These are phyloP conservation scores for Melanotaenia nigrans DNA, from an alignment of 2,797 vertebrate genomes.

Conservation along the genomic window DNA sequence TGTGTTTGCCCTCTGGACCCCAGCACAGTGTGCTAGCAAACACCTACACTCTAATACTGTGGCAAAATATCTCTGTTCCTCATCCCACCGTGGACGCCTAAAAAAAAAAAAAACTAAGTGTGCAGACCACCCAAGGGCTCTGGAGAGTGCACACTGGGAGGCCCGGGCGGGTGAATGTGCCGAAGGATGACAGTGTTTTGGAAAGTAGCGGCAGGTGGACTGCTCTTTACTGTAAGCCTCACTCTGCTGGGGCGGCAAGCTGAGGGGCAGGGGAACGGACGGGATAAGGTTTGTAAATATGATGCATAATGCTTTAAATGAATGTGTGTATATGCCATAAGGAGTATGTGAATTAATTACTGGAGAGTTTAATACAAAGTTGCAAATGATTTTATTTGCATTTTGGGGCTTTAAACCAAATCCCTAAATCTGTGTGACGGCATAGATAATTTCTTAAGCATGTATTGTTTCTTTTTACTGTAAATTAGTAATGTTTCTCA, in stretches of 20 bases:
- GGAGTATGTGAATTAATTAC: no score
- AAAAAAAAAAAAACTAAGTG: conserved; percentile 9
- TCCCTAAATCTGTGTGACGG: background rate
- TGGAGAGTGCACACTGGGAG: conserved; percentile 29
- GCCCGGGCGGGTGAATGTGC: conserved; percentile 33
- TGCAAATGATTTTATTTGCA: background rate
- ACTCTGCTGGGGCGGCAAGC: conserved; percentile 39
- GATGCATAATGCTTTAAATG: background rate
- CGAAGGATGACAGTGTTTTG: conserved; percentile 63
- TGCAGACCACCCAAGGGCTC: conserved; percentile 30
- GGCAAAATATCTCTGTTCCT: conserved; percentile 17
- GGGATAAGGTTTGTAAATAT: conserved; percentile 64
- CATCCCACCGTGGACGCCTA: background rate
- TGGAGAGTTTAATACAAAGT: background rate
- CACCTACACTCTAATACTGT: conserved; percentile 1
- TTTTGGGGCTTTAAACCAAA: conserved; percentile 12
- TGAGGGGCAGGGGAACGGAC: conserved; percentile 45
- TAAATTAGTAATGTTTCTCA: background rate
- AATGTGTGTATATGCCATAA: background rate
- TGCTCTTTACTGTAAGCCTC: conserved; percentile 61
- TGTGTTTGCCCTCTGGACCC: conserved; percentile 63
- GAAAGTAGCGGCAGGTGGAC: conserved; percentile 50
- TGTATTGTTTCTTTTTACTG: background rate
- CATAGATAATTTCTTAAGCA: background rate
- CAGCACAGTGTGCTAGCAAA: conserved; percentile 18